Base-by-base conservation (phyloP, 2,797 vertebrate species). In the Siniperca scherzeri region DNA sequence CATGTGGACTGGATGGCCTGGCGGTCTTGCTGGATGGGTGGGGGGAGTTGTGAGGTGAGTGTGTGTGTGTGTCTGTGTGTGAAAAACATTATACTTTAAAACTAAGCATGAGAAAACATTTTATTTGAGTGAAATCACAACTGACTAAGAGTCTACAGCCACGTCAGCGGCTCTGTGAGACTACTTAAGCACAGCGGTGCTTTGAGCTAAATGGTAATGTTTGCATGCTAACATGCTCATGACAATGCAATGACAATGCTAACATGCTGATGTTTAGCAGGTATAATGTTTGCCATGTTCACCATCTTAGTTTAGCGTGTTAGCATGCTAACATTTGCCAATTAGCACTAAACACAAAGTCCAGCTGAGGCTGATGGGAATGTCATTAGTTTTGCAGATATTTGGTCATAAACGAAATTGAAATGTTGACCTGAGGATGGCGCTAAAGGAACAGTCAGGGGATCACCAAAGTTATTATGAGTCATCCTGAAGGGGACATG, bases 1-100 rank as follows among this genome's bases (percentile, higher is more conserved):
- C 89, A 87, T 84, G 80, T 93, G 89, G 80, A 52, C 53, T 9
- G 42, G 22, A 76, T 21, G 82, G 40, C 19, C n/a, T 21, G 27
- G 67, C 55, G 68, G 67, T 75, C 38, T 44, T 0, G 10, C 40
- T 68, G 60, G 5, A 68, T 75, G 59, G 59, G 70, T 67, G 74
- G 22, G 27, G 74, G 57, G 61, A 78, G 36, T 22, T 76, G 59
- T 0, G 27, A 52, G 25, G 42, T 61, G 65, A 48, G 25, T 72
- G 55, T 44, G 50, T 56, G 40, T 55, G 25, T 72, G 46, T 66
- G 48, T 64, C 4, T 22, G 36, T 65, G 21, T 27, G 25, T 48
- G 14, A 38, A 33, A 10, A 57, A 68, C 56, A 60, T 55, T 16
- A 27, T n/a, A 42, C 27, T 67, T 22, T 9, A 9, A 46, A 53